A percentile compares a stretch with the other conserved stretches of the same genome.
Evolutionary conservation across 1,140 invertebrate genomes (phyloP).

Genomic region (Drosophila subobscura): DNA sequence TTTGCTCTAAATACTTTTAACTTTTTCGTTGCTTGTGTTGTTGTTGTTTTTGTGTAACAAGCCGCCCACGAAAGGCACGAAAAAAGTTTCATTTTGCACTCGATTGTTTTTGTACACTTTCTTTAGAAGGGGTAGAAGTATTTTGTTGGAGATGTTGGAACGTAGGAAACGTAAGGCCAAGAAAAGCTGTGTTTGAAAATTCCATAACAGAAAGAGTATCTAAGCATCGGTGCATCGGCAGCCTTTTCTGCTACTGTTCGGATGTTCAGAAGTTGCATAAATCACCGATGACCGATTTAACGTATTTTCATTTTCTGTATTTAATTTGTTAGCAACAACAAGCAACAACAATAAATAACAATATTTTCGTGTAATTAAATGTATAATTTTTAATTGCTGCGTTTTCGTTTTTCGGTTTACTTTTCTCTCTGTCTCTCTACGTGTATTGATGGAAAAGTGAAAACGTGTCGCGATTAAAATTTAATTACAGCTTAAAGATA

Average conservation of each 20-base stretch:
- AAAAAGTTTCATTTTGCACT: conserved; percentile 56
- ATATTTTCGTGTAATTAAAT: conserved; percentile 38
- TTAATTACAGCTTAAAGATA: conserved; percentile 68
- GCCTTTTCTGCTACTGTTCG: conserved; percentile 24
- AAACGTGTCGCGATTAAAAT: conserved; percentile 64
- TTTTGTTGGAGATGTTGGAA: not conserved
- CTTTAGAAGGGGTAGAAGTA: too few species aligned
- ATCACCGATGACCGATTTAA: conserved; percentile 58
- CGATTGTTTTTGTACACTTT: conserved; percentile 15
- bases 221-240: too few species aligned
- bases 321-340: conserved; percentile 31
- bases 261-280: conserved; percentile 70
- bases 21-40: conserved; percentile 45
- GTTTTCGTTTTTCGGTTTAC: conserved; percentile 44
- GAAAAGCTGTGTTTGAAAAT: too few species aligned
- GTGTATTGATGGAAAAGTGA: conserved; percentile 59
- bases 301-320: conserved; percentile 27
- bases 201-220: too few species aligned
- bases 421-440: conserved; percentile 42
- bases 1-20: conserved; percentile 73
- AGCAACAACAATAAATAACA: conserved; percentile 25
- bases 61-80: conserved; percentile 41
- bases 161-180: too few species aligned
- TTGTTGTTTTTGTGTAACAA: conserved; percentile 48
- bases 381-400: conserved; percentile 68